phyloP scores from a whole-genome alignment of 2,113 vertebrate genomes.

The Phylloscopus whistleri region DNA sequence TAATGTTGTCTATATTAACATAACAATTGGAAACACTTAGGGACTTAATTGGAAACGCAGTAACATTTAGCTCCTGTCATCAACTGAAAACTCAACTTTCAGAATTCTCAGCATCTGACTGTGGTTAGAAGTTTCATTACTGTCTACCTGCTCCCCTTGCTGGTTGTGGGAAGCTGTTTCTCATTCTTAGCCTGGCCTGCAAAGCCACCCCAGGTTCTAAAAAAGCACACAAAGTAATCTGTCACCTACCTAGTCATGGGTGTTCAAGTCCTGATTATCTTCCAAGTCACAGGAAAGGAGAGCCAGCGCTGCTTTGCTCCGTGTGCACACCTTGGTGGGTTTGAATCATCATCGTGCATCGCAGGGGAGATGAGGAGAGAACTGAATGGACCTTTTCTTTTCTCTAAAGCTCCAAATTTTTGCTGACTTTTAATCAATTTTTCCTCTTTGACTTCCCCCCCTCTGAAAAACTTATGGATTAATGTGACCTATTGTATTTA shows the following conservation, averaged over 20 bases:
- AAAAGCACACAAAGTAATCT: neutral
- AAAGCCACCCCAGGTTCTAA: neutral
- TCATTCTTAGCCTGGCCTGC: neutral
- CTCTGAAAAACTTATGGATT: constrained; percentile 6
- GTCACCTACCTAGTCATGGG: neutral
- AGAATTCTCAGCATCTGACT: neutral
- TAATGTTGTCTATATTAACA: rapidly evolving
- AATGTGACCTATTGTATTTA: constrained; percentile 52
- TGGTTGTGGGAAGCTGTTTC: neutral
- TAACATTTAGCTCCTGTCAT: neutral
- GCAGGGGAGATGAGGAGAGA: neutral
- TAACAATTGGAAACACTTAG: neutral
- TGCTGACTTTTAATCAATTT: constrained; percentile 18
- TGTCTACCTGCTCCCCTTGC: neutral
- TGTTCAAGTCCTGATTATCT: neutral
- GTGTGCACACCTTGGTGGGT: neutral
- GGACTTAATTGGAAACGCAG: neutral
- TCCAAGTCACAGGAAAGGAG: neutral
- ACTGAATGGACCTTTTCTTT: neutral
- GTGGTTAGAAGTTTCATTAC: neutral
- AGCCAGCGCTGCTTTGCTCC: neutral
- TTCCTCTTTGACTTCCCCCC: neutral
- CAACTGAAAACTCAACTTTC: neutral
- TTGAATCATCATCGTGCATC: neutral
- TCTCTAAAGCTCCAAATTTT: neutral